A percentile compares a stretch with the other conserved stretches of the same genome.
Conservation (phyloP, 1,140 invertebrate genomes). For the Epicauta chinensis region DNA sequence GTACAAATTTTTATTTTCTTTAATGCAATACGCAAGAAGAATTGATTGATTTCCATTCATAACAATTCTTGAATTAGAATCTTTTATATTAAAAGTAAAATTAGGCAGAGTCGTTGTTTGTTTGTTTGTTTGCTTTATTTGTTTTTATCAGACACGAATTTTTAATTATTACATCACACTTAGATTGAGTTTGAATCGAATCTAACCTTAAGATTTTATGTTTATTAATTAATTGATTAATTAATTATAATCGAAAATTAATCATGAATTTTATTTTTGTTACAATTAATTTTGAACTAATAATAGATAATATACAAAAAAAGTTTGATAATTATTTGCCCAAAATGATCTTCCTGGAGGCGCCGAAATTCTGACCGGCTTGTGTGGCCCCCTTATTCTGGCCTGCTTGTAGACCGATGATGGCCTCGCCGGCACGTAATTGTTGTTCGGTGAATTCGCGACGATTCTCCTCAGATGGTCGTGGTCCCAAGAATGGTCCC, state of each 20-base stretch:
- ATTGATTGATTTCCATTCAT: slow-evolving; percentile 1
- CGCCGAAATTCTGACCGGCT: slow-evolving; percentile 85
- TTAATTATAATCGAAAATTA: not conserved
- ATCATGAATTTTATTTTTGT: not conserved
- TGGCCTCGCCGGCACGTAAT: slow-evolving; percentile 71
- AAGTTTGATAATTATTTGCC: slow-evolving; percentile 56
- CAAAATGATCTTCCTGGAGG: slow-evolving; percentile 74
- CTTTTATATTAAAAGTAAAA: slow-evolving; percentile 11
- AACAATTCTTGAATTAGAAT: not conserved
- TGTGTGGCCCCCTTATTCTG: slow-evolving; percentile 86
- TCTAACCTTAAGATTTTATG: not conserved
- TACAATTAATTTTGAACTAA: not conserved
- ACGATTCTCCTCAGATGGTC: slow-evolving; percentile 78
- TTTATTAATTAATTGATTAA: not conserved
- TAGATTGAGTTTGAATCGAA: not conserved
- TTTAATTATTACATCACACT: not conserved
- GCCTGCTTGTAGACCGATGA: slow-evolving; percentile 89
- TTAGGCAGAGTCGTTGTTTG: not conserved
- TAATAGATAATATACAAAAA: not conserved
- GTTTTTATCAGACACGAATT: not conserved
- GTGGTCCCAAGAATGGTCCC: slow-evolving; percentile 79
- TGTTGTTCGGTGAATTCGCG: slow-evolving; percentile 87
- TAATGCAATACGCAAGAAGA: slow-evolving; percentile 4
- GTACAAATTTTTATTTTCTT: slow-evolving; percentile 9
- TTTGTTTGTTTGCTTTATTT: not conserved